Conservation (phyloP, 2,888 invertebrate species). For the Yponomeuta malinellus region DNA sequence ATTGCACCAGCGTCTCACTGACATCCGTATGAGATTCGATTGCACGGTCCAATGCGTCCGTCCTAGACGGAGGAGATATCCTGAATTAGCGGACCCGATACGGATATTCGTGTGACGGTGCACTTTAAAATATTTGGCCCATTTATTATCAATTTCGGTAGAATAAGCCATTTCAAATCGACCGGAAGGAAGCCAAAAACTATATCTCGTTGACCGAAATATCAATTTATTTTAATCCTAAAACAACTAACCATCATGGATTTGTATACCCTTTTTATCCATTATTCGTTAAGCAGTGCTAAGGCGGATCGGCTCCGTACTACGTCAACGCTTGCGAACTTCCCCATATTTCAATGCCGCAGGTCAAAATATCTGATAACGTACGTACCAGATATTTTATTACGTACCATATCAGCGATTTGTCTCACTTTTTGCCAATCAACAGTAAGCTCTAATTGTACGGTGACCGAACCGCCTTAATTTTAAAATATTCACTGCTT, state of each 20-base stretch:
- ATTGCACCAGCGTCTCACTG: background rate
- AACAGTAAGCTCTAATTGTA: too few species aligned
- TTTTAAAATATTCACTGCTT: background rate
- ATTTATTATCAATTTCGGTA: background rate
- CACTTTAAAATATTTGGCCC: slow-evolving; percentile 4
- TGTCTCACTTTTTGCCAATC: too few species aligned
- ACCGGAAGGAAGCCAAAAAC: background rate
- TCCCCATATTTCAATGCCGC: too few species aligned
- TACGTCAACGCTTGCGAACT: too few species aligned
- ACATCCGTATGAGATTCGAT: too few species aligned
- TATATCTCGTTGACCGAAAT: background rate
- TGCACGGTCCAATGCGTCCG: too few species aligned
- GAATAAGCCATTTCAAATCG: background rate
- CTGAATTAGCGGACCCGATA: too few species aligned
- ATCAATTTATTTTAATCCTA: background rate
- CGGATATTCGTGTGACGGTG: too few species aligned
- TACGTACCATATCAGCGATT: too few species aligned
- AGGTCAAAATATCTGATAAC: too few species aligned
- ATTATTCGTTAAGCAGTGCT: background rate
- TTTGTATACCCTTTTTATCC: background rate
- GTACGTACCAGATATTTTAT: too few species aligned
- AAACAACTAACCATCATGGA: background rate
- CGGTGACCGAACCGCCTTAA: background rate
- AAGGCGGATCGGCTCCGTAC: background rate
- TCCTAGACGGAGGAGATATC: too few species aligned